Evolutionary conservation across 2,797 vertebrate species (phyloP).

Genomic region (Micropoecilia bifurca): DNA sequence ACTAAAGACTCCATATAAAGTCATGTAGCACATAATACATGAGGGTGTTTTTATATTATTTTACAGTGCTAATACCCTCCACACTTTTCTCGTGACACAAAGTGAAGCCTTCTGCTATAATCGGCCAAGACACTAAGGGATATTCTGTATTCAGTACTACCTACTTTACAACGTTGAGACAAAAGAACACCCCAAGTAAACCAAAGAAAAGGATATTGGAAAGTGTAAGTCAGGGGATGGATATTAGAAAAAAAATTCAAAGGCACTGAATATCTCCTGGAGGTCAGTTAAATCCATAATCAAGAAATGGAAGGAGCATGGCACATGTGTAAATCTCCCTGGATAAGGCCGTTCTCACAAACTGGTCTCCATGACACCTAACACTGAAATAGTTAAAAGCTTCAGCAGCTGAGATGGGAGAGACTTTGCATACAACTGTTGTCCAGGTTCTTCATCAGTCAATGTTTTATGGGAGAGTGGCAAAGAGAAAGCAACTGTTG

Average conservation of each 20-base stretch:
- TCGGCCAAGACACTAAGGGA: not conserved
- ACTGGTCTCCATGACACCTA: not conserved
- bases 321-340: not conserved
- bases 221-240: not conserved
- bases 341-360: not conserved
- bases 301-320: not conserved
- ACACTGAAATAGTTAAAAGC: not conserved
- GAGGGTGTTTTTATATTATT: not conserved
- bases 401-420: not conserved
- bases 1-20: conserved; percentile 7
- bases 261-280: not conserved
- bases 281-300: not conserved
- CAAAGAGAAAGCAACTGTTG: not conserved
- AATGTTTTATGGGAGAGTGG: not conserved
- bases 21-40: not conserved
- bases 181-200: not conserved
- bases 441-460: not conserved
- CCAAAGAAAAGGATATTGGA: not conserved
- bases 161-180: not conserved
- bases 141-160: not conserved
- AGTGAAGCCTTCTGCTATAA: not conserved
- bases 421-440: not conserved
- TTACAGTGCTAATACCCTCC: not conserved
- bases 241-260: not conserved
- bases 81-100: not conserved